phyloP scores from a whole-genome alignment of 2,113 vertebrate species.

The Tor tambroides region DNA sequence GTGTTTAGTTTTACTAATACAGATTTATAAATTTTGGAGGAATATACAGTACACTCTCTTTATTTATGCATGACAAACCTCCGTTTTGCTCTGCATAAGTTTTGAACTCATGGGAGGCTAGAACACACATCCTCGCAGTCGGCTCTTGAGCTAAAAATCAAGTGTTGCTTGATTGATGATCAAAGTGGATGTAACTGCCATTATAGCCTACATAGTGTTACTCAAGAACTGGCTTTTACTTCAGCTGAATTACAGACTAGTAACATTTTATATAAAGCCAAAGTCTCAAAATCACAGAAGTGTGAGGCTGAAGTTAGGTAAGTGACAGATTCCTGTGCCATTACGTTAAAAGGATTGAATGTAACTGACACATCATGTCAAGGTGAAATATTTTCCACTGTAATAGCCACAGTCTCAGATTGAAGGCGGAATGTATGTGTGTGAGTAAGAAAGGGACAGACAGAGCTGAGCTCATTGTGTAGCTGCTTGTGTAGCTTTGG shows the following conservation, averaged over 20 bases:
- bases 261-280: background rate
- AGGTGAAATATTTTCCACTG: constrained; percentile 9
- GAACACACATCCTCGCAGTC: background rate
- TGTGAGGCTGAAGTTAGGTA: background rate
- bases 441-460: background rate
- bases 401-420: background rate
- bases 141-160: background rate
- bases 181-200: background rate
- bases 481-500: background rate
- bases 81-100: constrained; percentile 1
- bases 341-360: constrained; percentile 5
- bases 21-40: background rate
- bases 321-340: background rate
- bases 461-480: background rate
- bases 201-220: background rate
- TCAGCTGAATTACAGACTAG: background rate
- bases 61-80: background rate
- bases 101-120: background rate
- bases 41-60: background rate
- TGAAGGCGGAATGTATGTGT: background rate
- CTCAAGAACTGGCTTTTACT: background rate
- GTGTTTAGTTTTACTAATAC: background rate
- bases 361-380: background rate
- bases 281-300: background rate
- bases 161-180: constrained; percentile 17